Evolutionary conservation across 2,113 vertebrate species (phyloP).

Genomic region (Rhinogobius similis): DNA sequence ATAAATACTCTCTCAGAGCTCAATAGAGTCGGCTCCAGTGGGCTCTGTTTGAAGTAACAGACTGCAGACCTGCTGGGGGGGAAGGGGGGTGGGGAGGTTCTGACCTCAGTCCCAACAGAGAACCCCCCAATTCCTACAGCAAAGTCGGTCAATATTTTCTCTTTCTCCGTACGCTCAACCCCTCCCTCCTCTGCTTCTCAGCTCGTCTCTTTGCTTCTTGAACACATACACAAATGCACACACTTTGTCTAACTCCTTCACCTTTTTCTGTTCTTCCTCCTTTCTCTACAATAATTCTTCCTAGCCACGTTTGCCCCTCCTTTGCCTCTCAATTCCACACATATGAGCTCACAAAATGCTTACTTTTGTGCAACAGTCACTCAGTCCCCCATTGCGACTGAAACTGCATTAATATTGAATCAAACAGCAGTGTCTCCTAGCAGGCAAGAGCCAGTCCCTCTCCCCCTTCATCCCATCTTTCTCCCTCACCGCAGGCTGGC

Average conservation of each 20-base stretch:
- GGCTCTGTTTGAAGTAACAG: slow-evolving; percentile 80
- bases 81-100: slow-evolving; percentile 46
- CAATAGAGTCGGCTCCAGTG: slow-evolving; percentile 76
- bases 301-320: slow-evolving; percentile 26
- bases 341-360: slow-evolving; percentile 67
- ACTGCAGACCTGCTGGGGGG: slow-evolving; percentile 80
- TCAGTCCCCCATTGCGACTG: slow-evolving; percentile 76
- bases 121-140: slow-evolving; percentile 71
- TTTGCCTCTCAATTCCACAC: slow-evolving; percentile 42
- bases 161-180: slow-evolving; percentile 60
- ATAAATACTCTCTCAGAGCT: slow-evolving; percentile 80
- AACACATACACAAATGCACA: slow-evolving; percentile 29
- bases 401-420: slow-evolving; percentile 86
- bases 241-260: slow-evolving; percentile 56
- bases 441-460: slow-evolving; percentile 68
- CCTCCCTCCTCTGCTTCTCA: slow-evolving; percentile 47
- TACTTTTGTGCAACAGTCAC: slow-evolving; percentile 78
- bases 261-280: slow-evolving; percentile 43
- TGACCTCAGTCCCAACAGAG: slow-evolving; percentile 77
- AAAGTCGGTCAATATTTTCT: slow-evolving; percentile 75
- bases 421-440: slow-evolving; percentile 80
- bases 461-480: slow-evolving; percentile 66
- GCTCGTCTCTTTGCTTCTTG: slow-evolving; percentile 44
- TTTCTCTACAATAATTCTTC: slow-evolving; percentile 35
- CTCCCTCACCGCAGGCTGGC: slow-evolving; percentile 78